phyloP scores from a whole-genome alignment of 2,888 invertebrate species.

The Aspidiotus rigidus region DNA sequence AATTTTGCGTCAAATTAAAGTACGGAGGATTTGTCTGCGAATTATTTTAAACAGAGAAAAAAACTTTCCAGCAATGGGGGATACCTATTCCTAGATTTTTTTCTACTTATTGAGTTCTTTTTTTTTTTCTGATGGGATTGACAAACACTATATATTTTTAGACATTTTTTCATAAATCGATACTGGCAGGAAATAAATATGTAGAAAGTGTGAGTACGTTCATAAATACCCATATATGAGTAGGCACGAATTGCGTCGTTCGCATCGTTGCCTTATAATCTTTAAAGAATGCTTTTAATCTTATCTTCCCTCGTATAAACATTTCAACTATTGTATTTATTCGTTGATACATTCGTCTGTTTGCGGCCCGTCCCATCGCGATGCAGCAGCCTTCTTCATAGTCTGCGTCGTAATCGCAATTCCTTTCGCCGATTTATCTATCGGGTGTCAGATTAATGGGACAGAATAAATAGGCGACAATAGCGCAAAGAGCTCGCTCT shows the following conservation, averaged over 20 bases:
- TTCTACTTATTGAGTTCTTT: too few species aligned
- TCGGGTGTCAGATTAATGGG: constrained; percentile 38
- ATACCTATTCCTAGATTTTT: too few species aligned
- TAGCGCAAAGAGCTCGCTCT: constrained; percentile 26
- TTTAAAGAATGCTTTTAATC: constrained; percentile 32
- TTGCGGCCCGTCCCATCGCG: background rate
- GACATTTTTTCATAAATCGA: too few species aligned
- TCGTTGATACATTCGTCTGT: constrained; percentile 32
- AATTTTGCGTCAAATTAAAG: constrained; percentile 2
- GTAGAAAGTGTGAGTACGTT: background rate
- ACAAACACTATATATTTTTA: too few species aligned
- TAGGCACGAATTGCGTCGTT: background rate
- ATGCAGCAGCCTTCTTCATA: background rate
- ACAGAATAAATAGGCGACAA: constrained; percentile 38
- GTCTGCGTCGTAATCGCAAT: constrained; percentile 28
- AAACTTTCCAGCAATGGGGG: too few species aligned
- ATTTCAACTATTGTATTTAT: constrained; percentile 31
- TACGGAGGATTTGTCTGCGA: background rate
- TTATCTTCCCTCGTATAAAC: constrained; percentile 33
- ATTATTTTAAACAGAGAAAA: background rate
- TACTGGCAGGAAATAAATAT: too few species aligned
- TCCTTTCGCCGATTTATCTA: constrained; percentile 32
- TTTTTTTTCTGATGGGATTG: too few species aligned
- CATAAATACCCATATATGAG: constrained; percentile 13
- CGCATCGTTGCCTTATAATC: constrained; percentile 28